A percentile compares a stretch with the other conserved stretches of the same genome.
Conservation (phyloP, 2,113 vertebrate genomes). For the Brachypteracias leptosomus region DNA sequence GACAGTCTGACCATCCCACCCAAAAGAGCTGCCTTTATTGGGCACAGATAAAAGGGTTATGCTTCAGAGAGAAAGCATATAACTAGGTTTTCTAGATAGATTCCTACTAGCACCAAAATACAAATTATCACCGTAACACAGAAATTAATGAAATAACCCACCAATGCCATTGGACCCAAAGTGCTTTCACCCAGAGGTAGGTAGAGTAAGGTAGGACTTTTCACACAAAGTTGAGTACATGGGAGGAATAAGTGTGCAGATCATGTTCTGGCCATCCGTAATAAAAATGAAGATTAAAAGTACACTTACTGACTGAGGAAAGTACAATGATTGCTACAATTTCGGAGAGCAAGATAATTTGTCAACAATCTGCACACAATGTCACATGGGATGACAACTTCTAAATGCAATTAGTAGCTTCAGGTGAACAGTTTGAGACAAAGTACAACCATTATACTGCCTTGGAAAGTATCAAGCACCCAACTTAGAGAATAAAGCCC, state of each 20-base stretch:
- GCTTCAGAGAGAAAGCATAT: background rate
- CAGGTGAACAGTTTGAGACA: background rate
- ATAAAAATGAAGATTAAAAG: background rate
- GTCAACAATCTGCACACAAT: background rate
- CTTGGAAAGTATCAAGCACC: background rate
- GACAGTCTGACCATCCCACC: background rate
- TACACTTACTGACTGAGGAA: background rate
- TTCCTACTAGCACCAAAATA: background rate
- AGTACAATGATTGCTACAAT: background rate
- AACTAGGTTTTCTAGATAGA: background rate
- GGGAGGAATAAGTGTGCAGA: background rate
- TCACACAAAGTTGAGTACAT: background rate
- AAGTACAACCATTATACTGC: background rate
- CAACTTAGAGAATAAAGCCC: background rate
- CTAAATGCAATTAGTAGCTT: background rate
- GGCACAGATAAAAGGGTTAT: background rate
- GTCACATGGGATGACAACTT: background rate
- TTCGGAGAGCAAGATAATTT: background rate
- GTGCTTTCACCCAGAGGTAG: background rate
- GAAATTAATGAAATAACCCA: background rate
- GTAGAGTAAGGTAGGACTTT: background rate
- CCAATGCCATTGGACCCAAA: background rate
- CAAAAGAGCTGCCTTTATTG: background rate
- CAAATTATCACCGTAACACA: background rate
- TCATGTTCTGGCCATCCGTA: background rate